Evolutionary conservation across 2,113 vertebrate species (phyloP), one percentile per base, ranked within the genome.

Genomic region (Pedionomus torquatus): DNA sequence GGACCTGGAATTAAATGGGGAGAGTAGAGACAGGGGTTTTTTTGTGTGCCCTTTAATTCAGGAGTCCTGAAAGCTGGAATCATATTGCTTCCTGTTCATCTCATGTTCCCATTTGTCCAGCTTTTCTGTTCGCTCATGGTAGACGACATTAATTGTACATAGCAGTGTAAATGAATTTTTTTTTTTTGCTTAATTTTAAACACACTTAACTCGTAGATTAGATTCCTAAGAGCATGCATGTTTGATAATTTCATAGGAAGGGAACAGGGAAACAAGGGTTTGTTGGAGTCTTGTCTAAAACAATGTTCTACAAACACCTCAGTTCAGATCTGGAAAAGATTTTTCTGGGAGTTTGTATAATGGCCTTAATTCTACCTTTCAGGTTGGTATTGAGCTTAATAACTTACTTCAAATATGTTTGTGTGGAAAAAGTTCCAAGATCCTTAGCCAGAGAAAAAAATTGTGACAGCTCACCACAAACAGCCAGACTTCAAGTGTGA

Each of bases 191-290:
- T 61, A 24, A 25, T 54, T 70, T 86, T 65, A 57, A 86, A 64
- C 10, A 26, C 13, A 20, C 3, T 33, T 31, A 55, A 83, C 4
- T 65, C 0, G 0, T n/a, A 33, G 17, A 12, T 78, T 11, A 44
- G 21, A 57, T 65, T 79, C n/a, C 24, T 28, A 25, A 46, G 13
- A 75, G 31, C 4, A 5, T 19, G 10, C 1, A 1, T n/a, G 24
- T 66, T 60, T 52, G 43, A 14, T 61, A 58, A 66, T 39, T 49
- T 51, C 17, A 9, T 58, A 10, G 15, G 21, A 77, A 13, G 2
- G 11, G 23, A 51, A 19, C 20, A 41, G 37, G 37, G 12, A 46
- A 70, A 25, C 10, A 74, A 46, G 39, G 30, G 4, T 30, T 54
- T 63, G 28, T 57, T 63, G 23, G 17, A 24, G 0, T 66, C 81